Evolutionary conservation across 2,797 vertebrate species (phyloP), one percentile per base, ranked within the genome.

Genomic region (Strix occidentalis): DNA sequence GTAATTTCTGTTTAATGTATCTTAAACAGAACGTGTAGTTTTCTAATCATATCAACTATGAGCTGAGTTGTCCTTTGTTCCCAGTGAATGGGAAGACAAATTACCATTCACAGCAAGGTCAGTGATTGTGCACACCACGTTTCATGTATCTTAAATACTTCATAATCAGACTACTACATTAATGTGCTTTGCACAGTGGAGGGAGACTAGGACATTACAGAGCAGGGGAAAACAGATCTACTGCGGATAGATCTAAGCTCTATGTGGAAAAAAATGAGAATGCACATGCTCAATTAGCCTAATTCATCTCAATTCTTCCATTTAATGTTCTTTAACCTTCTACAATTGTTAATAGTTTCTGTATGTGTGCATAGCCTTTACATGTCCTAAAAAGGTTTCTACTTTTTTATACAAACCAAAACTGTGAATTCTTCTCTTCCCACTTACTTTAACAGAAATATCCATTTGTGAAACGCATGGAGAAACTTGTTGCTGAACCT

Each of bases 201-300:
- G 21, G 43, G 33, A 70, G 33, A 15, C 29, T 63, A 70, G 53
- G 39, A 16, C 23, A 4, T 1, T 16, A 41, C 31, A 63, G 66
- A 46, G 19, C 23, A 46, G 50, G 8, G 57, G 18, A 33, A 66
- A 81, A 26, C 41, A 69, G 24, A 78, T 23, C 20, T 56, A 23
- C 8, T 29, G 16, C n/a, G 45, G 19, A 51, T 4, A 74, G 6
- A 28, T 12, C 35, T 53, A 66, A 83, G 53, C 5, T 31, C 53
- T 17, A 12, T 0, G 0, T 5, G 19, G 39, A 10, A 63, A 75
- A 63, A 37, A 63, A 21, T 1, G 9, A 24, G 11, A n/a, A 21
- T 37, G 3, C 12, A 60, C 10, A 14, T 8, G 19, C 17, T 70
- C 25, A 70, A 4, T 57, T 26, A 81, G 5, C 39, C 19, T n/a